Evolutionary conservation across 2,888 invertebrate genomes (phyloP).

Genomic region (Eilema depressum): DNA sequence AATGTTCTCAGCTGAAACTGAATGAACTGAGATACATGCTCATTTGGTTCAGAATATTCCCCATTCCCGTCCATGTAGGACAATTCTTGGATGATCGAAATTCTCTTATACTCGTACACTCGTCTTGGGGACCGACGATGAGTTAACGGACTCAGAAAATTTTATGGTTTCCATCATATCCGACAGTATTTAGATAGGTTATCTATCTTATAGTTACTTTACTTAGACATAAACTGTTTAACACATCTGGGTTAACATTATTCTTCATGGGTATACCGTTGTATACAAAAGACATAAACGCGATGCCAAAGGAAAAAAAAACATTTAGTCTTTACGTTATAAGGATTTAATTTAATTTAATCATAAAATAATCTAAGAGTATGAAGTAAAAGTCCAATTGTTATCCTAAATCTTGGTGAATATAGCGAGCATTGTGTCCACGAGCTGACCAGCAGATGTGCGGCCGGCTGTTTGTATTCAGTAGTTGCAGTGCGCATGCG

Average conservation of each 20-base stretch:
- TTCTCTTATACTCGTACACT: no score
- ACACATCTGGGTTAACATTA: not conserved
- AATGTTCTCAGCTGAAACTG: no score
- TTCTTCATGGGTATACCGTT: not conserved
- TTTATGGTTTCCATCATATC: not conserved
- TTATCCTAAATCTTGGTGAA: constrained; percentile 50
- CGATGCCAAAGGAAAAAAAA: constrained; percentile 4
- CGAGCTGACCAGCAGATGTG: constrained; percentile 87
- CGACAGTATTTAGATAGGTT: no score
- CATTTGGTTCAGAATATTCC: no score
- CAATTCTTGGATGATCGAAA: no score
- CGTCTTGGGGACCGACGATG: no score
- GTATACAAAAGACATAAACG: constrained; percentile 50
- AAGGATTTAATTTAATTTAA: not conserved
- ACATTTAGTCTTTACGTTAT: not conserved
- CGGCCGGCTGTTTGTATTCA: constrained; percentile 79
- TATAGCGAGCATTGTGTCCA: constrained; percentile 77
- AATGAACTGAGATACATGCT: no score
- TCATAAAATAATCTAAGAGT: not conserved
- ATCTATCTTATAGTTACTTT: no score
- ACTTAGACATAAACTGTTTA: no score
- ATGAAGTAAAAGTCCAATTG: constrained; percentile 5
- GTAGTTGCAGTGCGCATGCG: constrained; percentile 77
- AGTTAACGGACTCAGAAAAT: not conserved
- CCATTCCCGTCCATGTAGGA: no score